Evolutionary conservation across 2,113 vertebrate species (phyloP), one percentile per base, ranked within the genome.

Genomic region (Nycticebus coucang): DNA sequence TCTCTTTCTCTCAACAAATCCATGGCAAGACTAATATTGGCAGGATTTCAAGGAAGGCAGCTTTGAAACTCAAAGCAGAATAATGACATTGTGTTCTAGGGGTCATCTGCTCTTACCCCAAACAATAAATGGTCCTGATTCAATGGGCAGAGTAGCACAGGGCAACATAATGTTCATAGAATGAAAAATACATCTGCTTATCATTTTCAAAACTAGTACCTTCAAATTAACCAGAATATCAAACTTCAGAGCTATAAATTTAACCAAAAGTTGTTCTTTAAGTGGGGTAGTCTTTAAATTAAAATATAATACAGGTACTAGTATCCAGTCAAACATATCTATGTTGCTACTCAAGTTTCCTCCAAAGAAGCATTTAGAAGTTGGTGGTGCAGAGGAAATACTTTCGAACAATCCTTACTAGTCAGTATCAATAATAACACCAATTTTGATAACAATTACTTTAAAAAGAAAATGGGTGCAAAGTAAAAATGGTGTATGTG

Each of bases 111-210:
- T 21, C 21, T 85, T 71, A 26, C 8, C 7, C 35, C 17, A 55
- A 83, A 57, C n/a, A 72, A 84, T 41, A 30, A 86, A 66, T 33
- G 22, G 18, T 18, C 45, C 66, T 41, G 7, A 45, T 66, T 91
- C 62, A 30, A n/a, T 37, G 11, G n/a, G 28, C 72, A 79, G 4
- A 87, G 33, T 59, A 89, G 12, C 72, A 8, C 33, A 91, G 35
- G 41, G 1, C 57, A 81, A 79, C 2, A 64, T 37, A 68, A 92
- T 64, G 35, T 85, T 75, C 21, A 45, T 6, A 22, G 66, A 69
- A 80, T 80, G 18, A 80, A 69, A 91, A 94, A 45, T 71, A 24
- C 9, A 57, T 57, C 50, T 92, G 35, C 28, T 88, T 88, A 94
- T 41, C 18, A 50, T 87, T 87, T 94, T 88, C 55, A 87, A 41